Evolutionary conservation across 2,797 vertebrate species (phyloP).

Genomic region (Pangasius djambal): DNA sequence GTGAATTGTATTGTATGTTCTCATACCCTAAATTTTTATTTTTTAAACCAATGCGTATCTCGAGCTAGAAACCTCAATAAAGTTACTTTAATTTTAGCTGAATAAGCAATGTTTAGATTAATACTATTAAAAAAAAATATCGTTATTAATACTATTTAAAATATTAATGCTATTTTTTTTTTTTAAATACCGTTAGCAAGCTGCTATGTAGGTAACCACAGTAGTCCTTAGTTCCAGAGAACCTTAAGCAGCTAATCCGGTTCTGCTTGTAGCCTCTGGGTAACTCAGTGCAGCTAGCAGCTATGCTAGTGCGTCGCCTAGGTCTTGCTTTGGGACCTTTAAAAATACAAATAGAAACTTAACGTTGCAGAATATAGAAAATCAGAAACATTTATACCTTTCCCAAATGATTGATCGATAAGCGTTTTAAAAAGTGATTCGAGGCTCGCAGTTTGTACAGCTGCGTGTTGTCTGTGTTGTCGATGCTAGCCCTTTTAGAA

Average conservation of each 20-base stretch:
- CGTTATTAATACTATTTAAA: too few relatives aligned
- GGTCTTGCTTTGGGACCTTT: background rate
- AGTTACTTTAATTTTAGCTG: background rate
- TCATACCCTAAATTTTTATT: background rate
- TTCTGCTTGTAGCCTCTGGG: background rate
- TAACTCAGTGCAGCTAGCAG: background rate
- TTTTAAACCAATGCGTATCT: background rate
- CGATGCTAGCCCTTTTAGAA: background rate
- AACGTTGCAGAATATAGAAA: background rate
- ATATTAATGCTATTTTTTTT: too few relatives aligned
- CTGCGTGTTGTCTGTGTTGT: slow-evolving; percentile 11
- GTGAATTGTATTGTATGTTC: background rate
- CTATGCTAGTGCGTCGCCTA: background rate
- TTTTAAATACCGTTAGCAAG: too few relatives aligned
- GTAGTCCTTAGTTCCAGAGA: background rate
- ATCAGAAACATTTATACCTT: slow-evolving; percentile 43
- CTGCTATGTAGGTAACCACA: background rate
- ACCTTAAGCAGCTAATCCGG: background rate
- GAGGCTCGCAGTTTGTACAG: background rate
- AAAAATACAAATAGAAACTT: background rate
- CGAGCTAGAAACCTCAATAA: background rate
- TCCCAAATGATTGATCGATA: background rate
- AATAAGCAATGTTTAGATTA: background rate
- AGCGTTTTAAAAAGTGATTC: background rate
- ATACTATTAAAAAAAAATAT: too few relatives aligned